A percentile compares a stretch with the other conserved stretches of the same genome.
Conservation (phyloP, 1,140 invertebrate genomes). For the Drosophila aff. region DNA sequence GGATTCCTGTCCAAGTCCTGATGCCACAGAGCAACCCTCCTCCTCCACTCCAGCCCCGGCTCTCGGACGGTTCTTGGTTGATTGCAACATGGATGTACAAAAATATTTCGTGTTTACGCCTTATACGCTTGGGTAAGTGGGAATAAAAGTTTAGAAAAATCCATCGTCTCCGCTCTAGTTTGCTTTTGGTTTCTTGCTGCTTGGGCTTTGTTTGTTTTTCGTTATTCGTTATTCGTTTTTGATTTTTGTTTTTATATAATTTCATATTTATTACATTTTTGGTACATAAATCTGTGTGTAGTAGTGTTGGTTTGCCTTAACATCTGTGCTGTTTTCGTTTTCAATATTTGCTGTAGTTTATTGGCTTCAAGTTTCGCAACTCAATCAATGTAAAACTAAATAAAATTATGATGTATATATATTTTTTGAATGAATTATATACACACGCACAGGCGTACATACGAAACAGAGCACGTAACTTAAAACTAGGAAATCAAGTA, state of each 20-base stretch:
- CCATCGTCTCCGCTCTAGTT: slow-evolving; percentile 34
- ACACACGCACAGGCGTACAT: slow-evolving; percentile 59
- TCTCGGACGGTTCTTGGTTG: slow-evolving; percentile 10
- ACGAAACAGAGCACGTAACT: slow-evolving; percentile 65
- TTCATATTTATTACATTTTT: slow-evolving; percentile 84
- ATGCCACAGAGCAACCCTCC: slow-evolving; percentile 38
- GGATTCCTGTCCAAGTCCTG: slow-evolving; percentile 8
- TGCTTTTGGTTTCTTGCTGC: slow-evolving; percentile 40
- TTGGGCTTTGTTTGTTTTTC: slow-evolving; percentile 30
- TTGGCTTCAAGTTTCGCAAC: slow-evolving; percentile 61
- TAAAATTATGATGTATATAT: slow-evolving; percentile 65
- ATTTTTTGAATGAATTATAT: slow-evolving; percentile 27
- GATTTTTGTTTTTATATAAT: slow-evolving; percentile 62
- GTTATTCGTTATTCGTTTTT: neutral
- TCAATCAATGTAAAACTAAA: slow-evolving; percentile 71
- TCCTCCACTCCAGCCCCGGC: slow-evolving; percentile 4
- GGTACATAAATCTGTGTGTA: slow-evolving; percentile 84
- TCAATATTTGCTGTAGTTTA: slow-evolving; percentile 46
- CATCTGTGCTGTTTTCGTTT: slow-evolving; percentile 56
- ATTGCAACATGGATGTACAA: slow-evolving; percentile 59
- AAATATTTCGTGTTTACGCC: slow-evolving; percentile 54
- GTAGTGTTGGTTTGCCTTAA: slow-evolving; percentile 61
- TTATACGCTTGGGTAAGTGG: slow-evolving; percentile 28
- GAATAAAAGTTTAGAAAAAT: slow-evolving; percentile 43
- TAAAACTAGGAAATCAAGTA: slow-evolving; percentile 48